These are phyloP conservation scores for Tetramorium alpestre DNA, from an alignment of 1,140 invertebrate species.

Conservation along the genomic window DNA sequence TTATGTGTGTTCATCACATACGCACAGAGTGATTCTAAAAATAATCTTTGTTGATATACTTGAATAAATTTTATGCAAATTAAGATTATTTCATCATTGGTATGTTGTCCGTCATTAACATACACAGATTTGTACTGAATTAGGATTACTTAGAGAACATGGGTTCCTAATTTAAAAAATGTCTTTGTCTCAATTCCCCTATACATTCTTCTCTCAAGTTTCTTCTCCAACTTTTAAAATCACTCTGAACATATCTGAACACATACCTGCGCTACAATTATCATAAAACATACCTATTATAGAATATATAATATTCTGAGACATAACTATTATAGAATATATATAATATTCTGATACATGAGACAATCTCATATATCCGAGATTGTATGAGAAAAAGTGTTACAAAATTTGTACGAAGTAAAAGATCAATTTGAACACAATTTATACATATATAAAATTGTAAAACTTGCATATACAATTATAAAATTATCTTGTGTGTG, in stretches of 20 bases:
- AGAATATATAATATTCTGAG: not conserved
- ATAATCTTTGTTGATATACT: too few relatives aligned
- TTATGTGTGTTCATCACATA: too few relatives aligned
- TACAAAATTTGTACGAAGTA: not conserved
- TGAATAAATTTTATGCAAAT: too few relatives aligned
- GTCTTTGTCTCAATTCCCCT: too few relatives aligned
- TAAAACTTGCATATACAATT: not conserved
- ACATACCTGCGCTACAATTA: not conserved
- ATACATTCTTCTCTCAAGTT: too few relatives aligned
- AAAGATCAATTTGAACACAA: conserved; percentile 19
- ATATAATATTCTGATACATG: not conserved
- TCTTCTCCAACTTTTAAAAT: too few relatives aligned
- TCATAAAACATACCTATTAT: not conserved
- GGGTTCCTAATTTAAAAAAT: too few relatives aligned
- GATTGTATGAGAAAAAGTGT: not conserved
- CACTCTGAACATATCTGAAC: not conserved
- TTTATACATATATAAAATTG: not conserved
- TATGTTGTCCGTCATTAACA: too few relatives aligned
- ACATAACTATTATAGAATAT: not conserved
- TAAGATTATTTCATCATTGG: too few relatives aligned
- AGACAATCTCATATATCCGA: not conserved
- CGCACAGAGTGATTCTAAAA: too few relatives aligned
- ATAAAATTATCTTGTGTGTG: not conserved
- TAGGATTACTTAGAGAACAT: too few relatives aligned
- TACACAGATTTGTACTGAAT: too few relatives aligned